A percentile compares a stretch with the other conserved stretches of the same genome.
Evolutionary conservation across 2,113 vertebrate genomes (phyloP).

Genomic region (Callithrix jacchus): DNA sequence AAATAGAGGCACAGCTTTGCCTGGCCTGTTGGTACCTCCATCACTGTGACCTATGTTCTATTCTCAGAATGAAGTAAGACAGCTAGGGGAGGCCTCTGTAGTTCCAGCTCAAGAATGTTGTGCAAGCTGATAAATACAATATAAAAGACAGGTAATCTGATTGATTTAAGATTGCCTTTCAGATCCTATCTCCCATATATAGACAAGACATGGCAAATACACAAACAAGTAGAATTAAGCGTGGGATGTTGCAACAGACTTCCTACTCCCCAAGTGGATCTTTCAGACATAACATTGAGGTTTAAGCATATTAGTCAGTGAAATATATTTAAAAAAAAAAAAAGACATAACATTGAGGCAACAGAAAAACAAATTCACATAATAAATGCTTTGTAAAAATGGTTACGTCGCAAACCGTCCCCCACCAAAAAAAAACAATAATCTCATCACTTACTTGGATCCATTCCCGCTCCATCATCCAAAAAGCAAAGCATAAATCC

Average conservation of each 20-base stretch:
- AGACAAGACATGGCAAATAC: constrained; percentile 30
- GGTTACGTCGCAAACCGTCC: background rate
- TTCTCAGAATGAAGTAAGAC: background rate
- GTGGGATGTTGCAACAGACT: background rate
- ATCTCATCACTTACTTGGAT: constrained; percentile 90
- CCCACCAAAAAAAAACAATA: background rate
- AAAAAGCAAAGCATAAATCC: constrained; percentile 97
- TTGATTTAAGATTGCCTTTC: background rate
- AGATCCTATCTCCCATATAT: constrained; percentile 2
- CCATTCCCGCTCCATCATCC: constrained; percentile 98
- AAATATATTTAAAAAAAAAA: too few relatives aligned
- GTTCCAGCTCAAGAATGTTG: background rate
- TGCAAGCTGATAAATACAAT: constrained; percentile 32
- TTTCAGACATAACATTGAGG: constrained; percentile 1
- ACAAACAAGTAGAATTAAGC: constrained; percentile 11
- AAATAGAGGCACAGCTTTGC: background rate
- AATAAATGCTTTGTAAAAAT: constrained; percentile 27
- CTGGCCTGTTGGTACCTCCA: background rate
- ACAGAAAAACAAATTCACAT: constrained; percentile 38
- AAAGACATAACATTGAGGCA: background rate
- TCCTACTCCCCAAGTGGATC: background rate
- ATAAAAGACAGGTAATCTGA: constrained; percentile 11
- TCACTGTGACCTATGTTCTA: background rate
- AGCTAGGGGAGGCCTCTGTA: background rate
- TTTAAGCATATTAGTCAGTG: too few relatives aligned